These are phyloP conservation scores for Phymorhynchus buccinoides DNA, from an alignment of 1,140 invertebrate genomes.

Conservation along the genomic window DNA sequence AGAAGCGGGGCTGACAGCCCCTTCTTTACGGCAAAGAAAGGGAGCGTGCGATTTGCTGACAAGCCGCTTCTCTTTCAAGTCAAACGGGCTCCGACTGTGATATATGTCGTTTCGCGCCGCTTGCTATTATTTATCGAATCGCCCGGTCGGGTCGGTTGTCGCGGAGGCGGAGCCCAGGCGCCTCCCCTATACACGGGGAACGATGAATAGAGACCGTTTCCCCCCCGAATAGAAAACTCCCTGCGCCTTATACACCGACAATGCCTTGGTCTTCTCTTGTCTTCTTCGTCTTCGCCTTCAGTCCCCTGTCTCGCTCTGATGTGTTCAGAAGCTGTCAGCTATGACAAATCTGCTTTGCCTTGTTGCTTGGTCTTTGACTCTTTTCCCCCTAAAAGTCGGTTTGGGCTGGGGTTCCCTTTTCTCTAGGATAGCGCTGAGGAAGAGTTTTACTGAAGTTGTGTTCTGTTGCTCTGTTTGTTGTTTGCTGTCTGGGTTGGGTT, in stretches of 20 bases:
- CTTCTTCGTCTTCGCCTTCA: neutral
- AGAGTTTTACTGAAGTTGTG: too few relatives aligned
- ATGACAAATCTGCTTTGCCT: slow-evolving; percentile 1
- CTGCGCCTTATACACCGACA: too few relatives aligned
- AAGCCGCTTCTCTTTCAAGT: slow-evolving; percentile 1
- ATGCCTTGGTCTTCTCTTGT: too few relatives aligned
- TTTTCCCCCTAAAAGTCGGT: neutral
- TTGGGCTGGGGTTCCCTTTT: neutral
- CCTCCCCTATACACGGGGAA: neutral
- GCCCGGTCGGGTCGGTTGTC: neutral
- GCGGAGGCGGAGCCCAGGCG: neutral
- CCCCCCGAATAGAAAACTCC: too few relatives aligned
- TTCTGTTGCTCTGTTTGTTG: neutral
- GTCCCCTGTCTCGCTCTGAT: neutral
- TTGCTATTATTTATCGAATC: slow-evolving; percentile 12
- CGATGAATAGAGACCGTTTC: neutral
- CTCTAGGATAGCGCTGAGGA: neutral
- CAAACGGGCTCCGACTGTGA: neutral
- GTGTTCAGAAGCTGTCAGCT: neutral
- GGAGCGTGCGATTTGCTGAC: neutral
- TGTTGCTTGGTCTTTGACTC: too few relatives aligned
- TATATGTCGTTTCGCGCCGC: neutral
- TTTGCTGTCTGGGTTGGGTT: too few relatives aligned
- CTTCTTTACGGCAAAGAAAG: slow-evolving; percentile 1
- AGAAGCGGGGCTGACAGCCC: slow-evolving; percentile 5